A percentile compares a stretch with the other conserved stretches of the same genome.
phyloP scores from a whole-genome alignment of 2,113 vertebrate genomes.

The Bubo bubo region DNA sequence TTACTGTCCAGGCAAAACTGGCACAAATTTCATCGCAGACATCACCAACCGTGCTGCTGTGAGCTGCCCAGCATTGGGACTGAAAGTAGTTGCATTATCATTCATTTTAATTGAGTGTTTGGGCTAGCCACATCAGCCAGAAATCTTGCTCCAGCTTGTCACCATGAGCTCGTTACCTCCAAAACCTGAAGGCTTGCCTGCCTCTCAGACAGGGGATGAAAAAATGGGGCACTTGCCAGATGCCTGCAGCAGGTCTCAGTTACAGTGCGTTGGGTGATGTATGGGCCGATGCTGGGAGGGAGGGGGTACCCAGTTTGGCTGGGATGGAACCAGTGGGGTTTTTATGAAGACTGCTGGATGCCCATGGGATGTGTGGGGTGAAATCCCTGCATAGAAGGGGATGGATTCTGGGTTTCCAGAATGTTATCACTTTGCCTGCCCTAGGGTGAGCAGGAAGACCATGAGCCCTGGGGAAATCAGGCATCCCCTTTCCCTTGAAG shows the following conservation, averaged over 20 bases:
- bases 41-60: not conserved
- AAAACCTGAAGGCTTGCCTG: not conserved
- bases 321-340: not conserved
- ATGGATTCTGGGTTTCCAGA: not conserved
- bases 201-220: not conserved
- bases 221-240: not conserved
- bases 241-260: not conserved
- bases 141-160: not conserved
- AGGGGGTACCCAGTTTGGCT: not conserved
- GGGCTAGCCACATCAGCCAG: not conserved
- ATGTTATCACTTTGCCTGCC: not conserved
- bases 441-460: not conserved
- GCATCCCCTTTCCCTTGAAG: not conserved
- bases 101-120: not conserved
- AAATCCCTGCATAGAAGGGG: not conserved
- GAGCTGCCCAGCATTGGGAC: not conserved
- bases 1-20: conserved; percentile 12
- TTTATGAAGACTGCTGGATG: not conserved
- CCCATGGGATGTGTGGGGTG: not conserved
- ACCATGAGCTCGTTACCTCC: not conserved
- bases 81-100: not conserved
- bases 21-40: not conserved
- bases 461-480: not conserved
- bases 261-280: not conserved
- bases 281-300: fast-evolving